Base-by-base conservation (phyloP, 1,140 invertebrate species). In the Drosophila arizonae region DNA sequence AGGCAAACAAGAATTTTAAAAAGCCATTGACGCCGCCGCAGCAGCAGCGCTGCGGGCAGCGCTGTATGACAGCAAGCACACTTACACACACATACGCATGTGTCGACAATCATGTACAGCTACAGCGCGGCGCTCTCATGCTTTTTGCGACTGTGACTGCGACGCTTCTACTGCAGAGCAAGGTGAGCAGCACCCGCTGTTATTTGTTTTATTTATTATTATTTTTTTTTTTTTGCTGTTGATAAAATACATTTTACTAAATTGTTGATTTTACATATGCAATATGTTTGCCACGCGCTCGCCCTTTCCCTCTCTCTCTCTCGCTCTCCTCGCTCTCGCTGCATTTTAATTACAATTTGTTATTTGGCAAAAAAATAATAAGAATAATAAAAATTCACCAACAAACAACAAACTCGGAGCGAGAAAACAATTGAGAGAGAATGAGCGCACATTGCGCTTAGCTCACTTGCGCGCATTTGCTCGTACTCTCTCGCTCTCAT, bases 1-100 rank as follows among this genome's bases (percentile, higher is more conserved):
- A 70, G 60, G 54, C 72, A 74, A 74, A 74, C 61, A 65, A 75
- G 68, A 58, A 64, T 71, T 74, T 43, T 50, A 75, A 75, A 75
- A 75, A 60, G 67, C 41, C 65, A 71, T 61, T 75, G 60, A 70
- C 61, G 72, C 70, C 55, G 63, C 39, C 58, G 60, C 46, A 69
- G 71, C 71, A 69, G 51, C 65, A 72, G 63, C 70, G 55, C 46
- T 50, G 39, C 52, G 21, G 60, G 43, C 36, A 55, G 41, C 36
- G 41, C 21, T 57, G 48, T 50, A 26, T 50, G 46, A 24, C 70
- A 72, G 58, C 65, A 62, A 15, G 26, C 50, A 73, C 24, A 33
- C 43, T 24, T 26, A 33, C 33, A 33, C 43, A 24, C 48, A 41
- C 30, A 62, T 58, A 58, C 28, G 36, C 41, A 39, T 36, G 24